Base-by-base conservation (phyloP, 1,140 invertebrate species). In the Tetramorium simillimum region DNA sequence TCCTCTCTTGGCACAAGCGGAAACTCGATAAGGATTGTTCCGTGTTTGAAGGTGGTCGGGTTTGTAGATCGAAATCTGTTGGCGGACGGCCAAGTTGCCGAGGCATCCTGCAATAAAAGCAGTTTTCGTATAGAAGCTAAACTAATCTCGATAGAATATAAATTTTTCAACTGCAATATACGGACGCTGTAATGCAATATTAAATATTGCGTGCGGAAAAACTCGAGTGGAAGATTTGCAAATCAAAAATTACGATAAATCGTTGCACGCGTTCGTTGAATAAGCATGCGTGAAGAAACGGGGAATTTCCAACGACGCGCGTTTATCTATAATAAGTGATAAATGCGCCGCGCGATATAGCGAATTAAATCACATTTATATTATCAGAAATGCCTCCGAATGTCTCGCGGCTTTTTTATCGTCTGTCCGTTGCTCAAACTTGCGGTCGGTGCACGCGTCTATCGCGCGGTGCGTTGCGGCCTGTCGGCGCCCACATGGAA, bases 1-100 rank as follows among this genome's bases (percentile, higher is more conserved):
- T 70, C 28, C 80, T 60, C 67, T 82, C 67, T 82, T 73, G 80
- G 78, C 78, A 69, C 77, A 58, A 58, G 18, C 51, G 67, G 78
- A 82, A 82, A 33, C 78, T 72, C 78, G 65, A 82, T 82, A 84
- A 84, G 40, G 40, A 84, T 73, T 65, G 72, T 85, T 85, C 82
- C 82, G 72, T 46, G 37, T 85, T 69, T 40, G n/a, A 49, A 60
- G 53, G 58, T 60, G 49, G 18, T 40, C 40, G 56, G 60, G 33
- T 58, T 65, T 46, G 46, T 63, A 63, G 87, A 88, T 89, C 69
- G 56, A 69, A 86, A 86, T 77, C 84, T 58, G 0, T 10, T 69
- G 56, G 76, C 76, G 5, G 6, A 0, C 49, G 63, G 56, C 72
- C 72, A 84, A 73, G 24, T 46, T 40, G 40, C 80, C 16, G 67